Conservation (phyloP, 2,888 invertebrate genomes). For the Choreutis nemorana region DNA sequence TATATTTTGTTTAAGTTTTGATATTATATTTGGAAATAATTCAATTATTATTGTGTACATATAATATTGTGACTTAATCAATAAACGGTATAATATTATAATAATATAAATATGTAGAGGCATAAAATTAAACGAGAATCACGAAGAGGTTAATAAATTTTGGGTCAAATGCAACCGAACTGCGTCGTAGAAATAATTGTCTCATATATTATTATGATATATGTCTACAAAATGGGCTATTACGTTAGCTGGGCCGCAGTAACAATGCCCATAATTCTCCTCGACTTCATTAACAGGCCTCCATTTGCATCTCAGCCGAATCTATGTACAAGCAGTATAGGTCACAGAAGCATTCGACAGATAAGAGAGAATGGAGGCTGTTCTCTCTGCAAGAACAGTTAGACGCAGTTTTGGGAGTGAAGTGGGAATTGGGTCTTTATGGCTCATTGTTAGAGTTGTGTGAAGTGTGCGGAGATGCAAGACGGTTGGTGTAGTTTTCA, state of each 20-base stretch:
- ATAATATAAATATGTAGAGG: too few species aligned
- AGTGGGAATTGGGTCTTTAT: background rate
- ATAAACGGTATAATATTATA: too few species aligned
- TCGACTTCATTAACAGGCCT: slow-evolving; percentile 64
- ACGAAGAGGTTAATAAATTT: too few species aligned
- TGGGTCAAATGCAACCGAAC: slow-evolving; percentile 39
- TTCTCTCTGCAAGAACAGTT: slow-evolving; percentile 22
- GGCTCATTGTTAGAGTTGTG: background rate
- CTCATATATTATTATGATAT: slow-evolving; percentile 58
- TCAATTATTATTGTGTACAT: too few species aligned
- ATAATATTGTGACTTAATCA: too few species aligned
- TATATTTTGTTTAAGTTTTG: too few species aligned
- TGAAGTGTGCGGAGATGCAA: too few species aligned
- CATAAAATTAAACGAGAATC: too few species aligned
- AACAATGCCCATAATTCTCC: slow-evolving; percentile 63
- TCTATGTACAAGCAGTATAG: slow-evolving; percentile 26
- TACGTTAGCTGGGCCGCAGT: slow-evolving; percentile 49
- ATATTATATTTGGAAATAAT: too few species aligned
- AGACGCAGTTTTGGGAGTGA: slow-evolving; percentile 12
- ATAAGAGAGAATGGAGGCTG: slow-evolving; percentile 22
- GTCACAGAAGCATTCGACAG: slow-evolving; percentile 35
- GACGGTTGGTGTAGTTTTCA: slow-evolving; percentile 22
- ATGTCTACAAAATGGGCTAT: slow-evolving; percentile 58
- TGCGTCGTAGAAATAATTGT: slow-evolving; percentile 43
- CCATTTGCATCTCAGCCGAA: slow-evolving; percentile 61